Evolutionary conservation across 2,888 invertebrate species (phyloP).

Genomic region (Conistra vaccinii): DNA sequence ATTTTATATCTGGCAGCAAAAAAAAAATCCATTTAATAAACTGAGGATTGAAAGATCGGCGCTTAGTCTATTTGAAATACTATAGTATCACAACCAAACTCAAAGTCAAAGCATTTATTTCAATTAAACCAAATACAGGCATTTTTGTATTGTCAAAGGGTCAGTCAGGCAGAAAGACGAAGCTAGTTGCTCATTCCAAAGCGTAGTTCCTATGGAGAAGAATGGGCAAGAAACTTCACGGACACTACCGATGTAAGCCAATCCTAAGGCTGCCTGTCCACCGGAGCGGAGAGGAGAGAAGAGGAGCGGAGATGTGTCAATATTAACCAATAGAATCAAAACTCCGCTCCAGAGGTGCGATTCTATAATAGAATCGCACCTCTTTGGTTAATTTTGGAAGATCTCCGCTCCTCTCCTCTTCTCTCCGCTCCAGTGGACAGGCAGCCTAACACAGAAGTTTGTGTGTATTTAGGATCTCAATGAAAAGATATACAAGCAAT

Average conservation of each 20-base stretch:
- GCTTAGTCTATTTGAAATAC: not conserved
- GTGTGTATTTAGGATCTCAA: not conserved
- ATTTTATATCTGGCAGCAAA: no score
- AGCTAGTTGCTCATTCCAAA: not conserved
- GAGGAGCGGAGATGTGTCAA: no score
- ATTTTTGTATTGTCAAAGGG: not conserved
- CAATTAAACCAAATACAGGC: not conserved
- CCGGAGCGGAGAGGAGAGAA: no score
- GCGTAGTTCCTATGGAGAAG: not conserved
- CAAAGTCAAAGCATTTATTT: not conserved
- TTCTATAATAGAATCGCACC: no score
- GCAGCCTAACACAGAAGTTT: not conserved
- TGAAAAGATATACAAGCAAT: not conserved
- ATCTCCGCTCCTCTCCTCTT: no score
- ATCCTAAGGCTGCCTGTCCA: no score
- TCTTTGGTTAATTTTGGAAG: no score
- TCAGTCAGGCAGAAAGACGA: not conserved
- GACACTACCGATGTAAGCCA: no score
- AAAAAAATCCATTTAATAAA: no score
- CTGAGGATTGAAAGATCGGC: not conserved
- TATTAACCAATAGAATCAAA: no score
- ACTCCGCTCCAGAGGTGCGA: no score
- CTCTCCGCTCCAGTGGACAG: no score
- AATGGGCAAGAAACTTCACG: not conserved
- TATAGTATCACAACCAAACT: not conserved